Base-by-base conservation (phyloP, 1,140 invertebrate species). In the Hetaerina americana region DNA sequence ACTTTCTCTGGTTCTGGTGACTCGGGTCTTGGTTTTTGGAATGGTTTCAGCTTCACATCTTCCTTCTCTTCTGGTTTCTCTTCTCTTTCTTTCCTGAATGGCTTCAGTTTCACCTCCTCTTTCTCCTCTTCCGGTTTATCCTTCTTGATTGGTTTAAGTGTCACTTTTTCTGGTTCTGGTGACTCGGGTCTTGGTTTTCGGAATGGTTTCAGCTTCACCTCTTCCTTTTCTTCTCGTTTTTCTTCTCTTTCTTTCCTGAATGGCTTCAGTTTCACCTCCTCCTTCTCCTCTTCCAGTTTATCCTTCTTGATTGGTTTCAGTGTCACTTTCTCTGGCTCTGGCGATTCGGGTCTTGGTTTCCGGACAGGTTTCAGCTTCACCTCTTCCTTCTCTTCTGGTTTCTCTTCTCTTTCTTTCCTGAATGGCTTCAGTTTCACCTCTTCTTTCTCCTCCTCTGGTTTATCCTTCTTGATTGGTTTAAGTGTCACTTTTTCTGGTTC, bases 361-460 rank as follows among this genome's bases (percentile, higher is more conserved):
- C 69, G 26, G 25, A 71, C 27, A 10, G 73, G 75, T 69, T 76
- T 75, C 66, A 76, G 25, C 22, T 73, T 71, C 27, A 71, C 71
- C 70, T 75, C 70, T 15, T 69, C 73, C n/a, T 77, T 71, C 68
- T 76, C 49, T 49, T 66, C 68, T 15, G 75, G 71, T 71, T 74
- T 73, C 26, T 75, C 75, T 10, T 57, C 40, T 57, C 22, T 70
- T 15, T 78, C 49, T 70, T 75, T 74, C 15, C 72, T 69, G 66
- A 76, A 66, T 29, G 76, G 76, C 71, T 82, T 84, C 15, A 77
- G 78, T 74, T 78, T 76, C 5, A 83, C 76, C 74, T 82, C 78
- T 75, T 82, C 77, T 68, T 81, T 74, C 66, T 75, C 70, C 49
- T 57, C 24, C 68, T 66, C 26, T 71, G 72, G 75, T 77, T 72